Evolutionary conservation across 2,797 vertebrate species (phyloP).

Genomic region (Euthynnus affinis): DNA sequence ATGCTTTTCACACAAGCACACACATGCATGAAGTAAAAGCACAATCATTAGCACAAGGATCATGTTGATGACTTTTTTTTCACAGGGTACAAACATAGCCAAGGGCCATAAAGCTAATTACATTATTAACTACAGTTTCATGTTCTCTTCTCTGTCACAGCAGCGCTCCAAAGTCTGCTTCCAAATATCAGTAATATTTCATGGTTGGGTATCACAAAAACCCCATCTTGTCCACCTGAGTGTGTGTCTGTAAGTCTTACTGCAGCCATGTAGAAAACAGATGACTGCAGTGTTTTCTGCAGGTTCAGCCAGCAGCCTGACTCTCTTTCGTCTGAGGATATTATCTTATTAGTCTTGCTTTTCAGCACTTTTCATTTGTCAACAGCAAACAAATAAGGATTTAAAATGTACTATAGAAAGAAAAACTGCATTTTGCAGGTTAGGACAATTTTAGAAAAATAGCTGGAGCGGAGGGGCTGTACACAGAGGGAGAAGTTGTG

Average conservation of each 20-base stretch:
- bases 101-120: conserved; percentile 70
- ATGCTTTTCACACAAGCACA: conserved; percentile 38
- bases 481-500: conserved; percentile 31
- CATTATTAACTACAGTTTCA: conserved; percentile 64
- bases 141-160: conserved; percentile 56
- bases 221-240: conserved; percentile 14
- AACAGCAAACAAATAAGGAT: conserved; percentile 36
- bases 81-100: conserved; percentile 67
- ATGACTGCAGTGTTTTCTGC: conserved; percentile 72
- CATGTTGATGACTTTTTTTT: conserved; percentile 47
- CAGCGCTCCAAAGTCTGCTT: conserved; percentile 38
- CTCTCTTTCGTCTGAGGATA: conserved; percentile 15
- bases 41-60: conserved; percentile 40
- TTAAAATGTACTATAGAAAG: conserved; percentile 35
- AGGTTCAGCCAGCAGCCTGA: conserved; percentile 24
- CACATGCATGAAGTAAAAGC: conserved; percentile 47
- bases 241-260: conserved; percentile 16
- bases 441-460: conserved; percentile 54
- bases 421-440: conserved; percentile 50
- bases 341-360: conserved; percentile 29
- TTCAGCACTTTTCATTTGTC: conserved; percentile 51
- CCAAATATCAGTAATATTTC: conserved; percentile 46
- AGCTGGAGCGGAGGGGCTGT: conserved; percentile 26
- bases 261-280: conserved; percentile 55
- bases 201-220: conserved; percentile 22